phyloP scores from a whole-genome alignment of 2,797 vertebrate species.

The Limosa lapponica region DNA sequence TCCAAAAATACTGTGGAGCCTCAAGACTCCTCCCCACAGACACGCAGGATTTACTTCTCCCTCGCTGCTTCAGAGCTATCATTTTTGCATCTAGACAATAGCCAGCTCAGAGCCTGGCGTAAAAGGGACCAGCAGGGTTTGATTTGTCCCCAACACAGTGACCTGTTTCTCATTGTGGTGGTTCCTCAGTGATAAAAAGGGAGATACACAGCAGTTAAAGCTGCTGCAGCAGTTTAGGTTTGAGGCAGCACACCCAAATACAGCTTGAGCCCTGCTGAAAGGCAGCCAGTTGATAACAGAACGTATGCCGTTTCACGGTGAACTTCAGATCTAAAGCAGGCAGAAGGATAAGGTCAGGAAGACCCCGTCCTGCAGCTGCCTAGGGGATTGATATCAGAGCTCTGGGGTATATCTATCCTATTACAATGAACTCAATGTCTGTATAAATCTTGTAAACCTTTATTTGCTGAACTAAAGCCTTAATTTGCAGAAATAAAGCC shows the following conservation, averaged over 20 bases:
- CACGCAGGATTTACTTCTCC: neutral
- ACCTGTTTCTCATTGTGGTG: neutral
- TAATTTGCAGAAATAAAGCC: conserved; percentile 43
- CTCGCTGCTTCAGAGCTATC: neutral
- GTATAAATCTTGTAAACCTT: conserved; percentile 25
- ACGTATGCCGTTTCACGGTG: neutral
- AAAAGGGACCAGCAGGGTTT: neutral
- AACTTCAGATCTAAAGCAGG: neutral
- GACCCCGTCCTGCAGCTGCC: neutral
- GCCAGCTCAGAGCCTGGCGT: neutral
- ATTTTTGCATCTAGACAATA: neutral
- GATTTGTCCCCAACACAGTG: neutral
- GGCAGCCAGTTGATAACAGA: neutral
- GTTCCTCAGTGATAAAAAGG: neutral
- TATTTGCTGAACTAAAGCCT: conserved; percentile 15
- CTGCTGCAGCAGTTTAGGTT: neutral
- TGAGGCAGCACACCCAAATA: neutral
- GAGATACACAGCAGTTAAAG: neutral
- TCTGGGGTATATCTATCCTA: neutral
- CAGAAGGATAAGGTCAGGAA: neutral
- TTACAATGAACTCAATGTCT: neutral
- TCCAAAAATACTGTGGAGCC: neutral
- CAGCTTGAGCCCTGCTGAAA: neutral
- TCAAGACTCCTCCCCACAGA: neutral
- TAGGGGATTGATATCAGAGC: neutral